Base-by-base conservation (phyloP, 2,113 vertebrate species). In the Panurus biarmicus region DNA sequence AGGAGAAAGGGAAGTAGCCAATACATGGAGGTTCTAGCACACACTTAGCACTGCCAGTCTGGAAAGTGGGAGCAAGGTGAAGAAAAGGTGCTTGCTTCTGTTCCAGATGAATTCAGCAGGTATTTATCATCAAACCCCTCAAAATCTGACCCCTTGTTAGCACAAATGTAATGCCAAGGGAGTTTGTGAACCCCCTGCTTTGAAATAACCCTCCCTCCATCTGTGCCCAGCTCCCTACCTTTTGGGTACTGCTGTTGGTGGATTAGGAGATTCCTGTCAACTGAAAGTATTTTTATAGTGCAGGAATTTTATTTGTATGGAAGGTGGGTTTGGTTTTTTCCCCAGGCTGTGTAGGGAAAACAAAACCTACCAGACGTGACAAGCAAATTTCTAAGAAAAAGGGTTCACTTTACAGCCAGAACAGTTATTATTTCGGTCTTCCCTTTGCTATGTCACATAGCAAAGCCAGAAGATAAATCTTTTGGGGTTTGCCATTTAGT, bases 241-340 rank as follows among this genome's bases (percentile, higher is more conserved):
- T 76, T 33, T n/a, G 35, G 23, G 19, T 38, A 22, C 26, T n/a
- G 50, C 33, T 67, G 2, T 2, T 57, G 42, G 42, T 73, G 24
- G 3, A 29, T 83, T 42, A 72, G 60, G 67, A 90, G 35, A 33
- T n/a, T 38, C 40, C 70, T 85, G 65, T 57, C 48, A 45, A 23
- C 40, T 69, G 20, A 18, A 36, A 57, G 20, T 14, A 57, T 48
- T 90, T 87, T 86, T 66, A 56, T 23, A 36, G 64, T 40, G 47
- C 28, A 40, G 38, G 9, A 80, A 36, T 79, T 91, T 66, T 31
- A n/a, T 76, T 90, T 92, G 51, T 70, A 54, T 28, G 47, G 17
- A 58, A 31, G 31, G 7, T 4, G 14, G 28, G 3, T 0, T 19
- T 51, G 26, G 22, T 9, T 47, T 45, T 40, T 5, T 0, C 1